Conservation (phyloP, 2,113 vertebrate species). For the Gymnorhina tibicen region DNA sequence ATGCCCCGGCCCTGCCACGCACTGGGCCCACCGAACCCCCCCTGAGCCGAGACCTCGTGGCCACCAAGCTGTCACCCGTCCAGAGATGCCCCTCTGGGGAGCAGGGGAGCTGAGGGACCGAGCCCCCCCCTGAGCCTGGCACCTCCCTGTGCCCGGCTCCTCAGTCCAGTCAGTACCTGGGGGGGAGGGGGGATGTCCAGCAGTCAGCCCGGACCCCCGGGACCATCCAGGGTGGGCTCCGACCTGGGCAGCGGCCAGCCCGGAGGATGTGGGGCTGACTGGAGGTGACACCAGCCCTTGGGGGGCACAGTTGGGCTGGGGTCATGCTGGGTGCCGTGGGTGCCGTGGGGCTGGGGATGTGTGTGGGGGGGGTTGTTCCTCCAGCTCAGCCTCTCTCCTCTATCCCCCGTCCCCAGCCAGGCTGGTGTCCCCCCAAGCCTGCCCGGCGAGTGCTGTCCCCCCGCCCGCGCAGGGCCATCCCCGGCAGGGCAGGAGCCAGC, state of each 20-base stretch:
- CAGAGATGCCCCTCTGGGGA: background rate
- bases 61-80: background rate
- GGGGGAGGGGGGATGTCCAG: background rate
- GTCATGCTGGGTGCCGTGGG: background rate
- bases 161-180: accelerated
- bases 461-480: background rate
- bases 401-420: no score
- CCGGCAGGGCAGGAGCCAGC: background rate
- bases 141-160: background rate
- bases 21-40: no score
- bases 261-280: accelerated
- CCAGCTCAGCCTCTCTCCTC: background rate
- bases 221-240: background rate
- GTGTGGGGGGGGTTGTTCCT: background rate
- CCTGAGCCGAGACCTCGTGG: background rate
- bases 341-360: background rate
- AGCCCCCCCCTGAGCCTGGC: background rate
- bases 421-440: background rate
- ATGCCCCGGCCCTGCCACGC: background rate
- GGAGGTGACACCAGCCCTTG: background rate
- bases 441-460: background rate
- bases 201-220: background rate
- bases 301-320: background rate
- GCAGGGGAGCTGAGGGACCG: no score
- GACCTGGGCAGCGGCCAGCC: background rate